phyloP scores from a whole-genome alignment of 2,113 vertebrate genomes.

The Pterocles orientalis region DNA sequence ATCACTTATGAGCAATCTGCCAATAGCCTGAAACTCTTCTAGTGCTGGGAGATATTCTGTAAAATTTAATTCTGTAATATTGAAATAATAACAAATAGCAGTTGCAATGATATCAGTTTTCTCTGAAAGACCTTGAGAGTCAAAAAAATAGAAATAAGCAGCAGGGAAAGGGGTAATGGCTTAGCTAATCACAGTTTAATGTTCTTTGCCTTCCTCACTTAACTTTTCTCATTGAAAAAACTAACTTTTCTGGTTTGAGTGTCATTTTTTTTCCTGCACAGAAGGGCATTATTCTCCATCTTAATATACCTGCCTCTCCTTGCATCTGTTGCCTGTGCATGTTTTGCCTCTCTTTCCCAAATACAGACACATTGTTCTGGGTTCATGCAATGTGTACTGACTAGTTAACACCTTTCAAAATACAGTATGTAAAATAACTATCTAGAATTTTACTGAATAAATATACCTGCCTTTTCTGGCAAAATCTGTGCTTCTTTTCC shows the following conservation, averaged over 20 bases:
- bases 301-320: neutral
- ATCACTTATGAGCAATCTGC: constrained; percentile 21
- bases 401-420: neutral
- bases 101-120: neutral
- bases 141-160: neutral
- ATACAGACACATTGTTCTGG: neutral
- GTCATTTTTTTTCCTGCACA: neutral
- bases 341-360: neutral
- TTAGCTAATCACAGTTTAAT: neutral
- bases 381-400: neutral
- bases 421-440: neutral
- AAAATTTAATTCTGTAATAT: neutral
- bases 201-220: neutral
- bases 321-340: neutral
- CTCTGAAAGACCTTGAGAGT: neutral
- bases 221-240: neutral
- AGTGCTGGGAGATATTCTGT: neutral
- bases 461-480: neutral
- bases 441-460: neutral
- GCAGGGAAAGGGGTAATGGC: neutral
- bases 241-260: neutral
- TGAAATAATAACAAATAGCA: neutral
- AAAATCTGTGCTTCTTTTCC: neutral
- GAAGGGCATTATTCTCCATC: neutral
- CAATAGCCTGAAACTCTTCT: neutral